Evolutionary conservation across 2,113 vertebrate species (phyloP).

Genomic region (Hippopotamus amphibius): DNA sequence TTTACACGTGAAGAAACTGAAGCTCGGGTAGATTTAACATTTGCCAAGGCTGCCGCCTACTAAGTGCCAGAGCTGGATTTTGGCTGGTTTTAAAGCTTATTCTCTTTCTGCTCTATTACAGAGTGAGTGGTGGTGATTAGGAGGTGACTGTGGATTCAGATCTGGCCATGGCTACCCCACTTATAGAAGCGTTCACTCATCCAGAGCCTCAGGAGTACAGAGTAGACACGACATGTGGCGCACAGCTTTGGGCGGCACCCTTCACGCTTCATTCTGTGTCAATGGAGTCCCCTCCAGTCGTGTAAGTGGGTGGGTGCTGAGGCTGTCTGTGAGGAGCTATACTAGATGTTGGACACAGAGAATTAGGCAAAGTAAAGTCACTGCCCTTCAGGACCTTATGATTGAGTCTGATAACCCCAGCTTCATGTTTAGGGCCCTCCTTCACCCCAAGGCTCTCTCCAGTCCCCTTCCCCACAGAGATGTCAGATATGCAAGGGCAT

Average conservation of each 20-base stretch:
- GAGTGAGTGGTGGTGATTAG: background rate
- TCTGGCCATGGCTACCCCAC: background rate
- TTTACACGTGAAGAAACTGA: conserved; percentile 20
- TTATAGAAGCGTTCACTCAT: background rate
- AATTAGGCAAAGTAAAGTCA: background rate
- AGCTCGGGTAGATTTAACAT: background rate
- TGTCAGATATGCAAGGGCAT: background rate
- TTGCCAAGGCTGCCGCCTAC: background rate
- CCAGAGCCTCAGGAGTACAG: background rate
- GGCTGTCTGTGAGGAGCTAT: background rate
- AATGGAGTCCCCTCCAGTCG: background rate
- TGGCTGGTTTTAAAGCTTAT: background rate
- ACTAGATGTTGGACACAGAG: background rate
- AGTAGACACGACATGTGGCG: rapidly evolving
- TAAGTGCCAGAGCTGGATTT: background rate
- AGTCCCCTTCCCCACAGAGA: background rate
- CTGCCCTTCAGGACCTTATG: background rate
- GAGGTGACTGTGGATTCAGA: background rate
- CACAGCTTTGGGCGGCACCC: background rate
- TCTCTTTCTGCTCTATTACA: background rate
- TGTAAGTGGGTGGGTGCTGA: background rate
- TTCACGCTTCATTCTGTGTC: background rate
- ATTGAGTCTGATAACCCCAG: background rate
- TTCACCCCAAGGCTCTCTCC: background rate
- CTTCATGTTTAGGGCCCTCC: background rate